Conservation (phyloP, 2,113 vertebrate species). For the Pelecanoides urinatrix region DNA sequence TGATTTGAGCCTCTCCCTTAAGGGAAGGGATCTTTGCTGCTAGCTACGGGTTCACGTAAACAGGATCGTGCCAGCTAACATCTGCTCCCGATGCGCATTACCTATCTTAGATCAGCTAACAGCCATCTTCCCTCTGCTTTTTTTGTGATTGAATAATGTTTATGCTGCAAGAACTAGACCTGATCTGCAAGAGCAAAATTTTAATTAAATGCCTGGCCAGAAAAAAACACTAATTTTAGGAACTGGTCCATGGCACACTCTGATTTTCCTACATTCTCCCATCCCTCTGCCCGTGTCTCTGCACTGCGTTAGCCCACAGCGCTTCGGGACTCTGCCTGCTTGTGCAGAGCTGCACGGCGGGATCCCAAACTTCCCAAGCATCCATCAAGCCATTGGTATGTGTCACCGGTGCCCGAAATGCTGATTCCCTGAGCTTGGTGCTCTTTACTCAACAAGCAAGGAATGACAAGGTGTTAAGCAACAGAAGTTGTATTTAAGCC, state of each 20-base stretch:
- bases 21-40: not conserved
- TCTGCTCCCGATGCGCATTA: accelerated
- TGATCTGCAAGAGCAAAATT: not conserved
- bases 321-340: not conserved
- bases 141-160: not conserved
- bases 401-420: not conserved
- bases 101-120: not conserved
- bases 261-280: not conserved
- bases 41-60: not conserved
- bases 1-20: not conserved
- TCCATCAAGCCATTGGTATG: not conserved
- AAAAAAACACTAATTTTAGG: not conserved
- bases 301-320: not conserved
- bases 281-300: not conserved
- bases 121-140: not conserved
- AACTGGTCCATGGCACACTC: not conserved
- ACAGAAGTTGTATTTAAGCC: constrained; percentile 6
- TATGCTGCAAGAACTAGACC: not conserved
- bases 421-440: not conserved
- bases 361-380: not conserved
- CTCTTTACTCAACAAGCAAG: not conserved
- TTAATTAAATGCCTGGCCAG: not conserved
- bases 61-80: not conserved
- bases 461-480: constrained; percentile 32
- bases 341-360: accelerated